These are phyloP conservation scores for Hirtodrosophila trivittata DNA, from an alignment of 2,888 invertebrate species.

Conservation along the genomic window DNA sequence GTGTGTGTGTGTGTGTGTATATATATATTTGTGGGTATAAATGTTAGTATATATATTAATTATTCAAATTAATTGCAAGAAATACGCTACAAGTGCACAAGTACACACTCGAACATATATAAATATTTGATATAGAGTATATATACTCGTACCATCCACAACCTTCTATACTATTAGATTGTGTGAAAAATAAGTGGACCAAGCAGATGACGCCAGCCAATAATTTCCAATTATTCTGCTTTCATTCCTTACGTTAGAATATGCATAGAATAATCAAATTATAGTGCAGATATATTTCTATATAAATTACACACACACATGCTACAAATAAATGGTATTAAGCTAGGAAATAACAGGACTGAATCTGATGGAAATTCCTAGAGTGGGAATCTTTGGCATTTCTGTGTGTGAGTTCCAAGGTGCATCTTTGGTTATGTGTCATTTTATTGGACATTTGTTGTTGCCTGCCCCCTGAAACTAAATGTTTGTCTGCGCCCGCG, in stretches of 20 bases:
- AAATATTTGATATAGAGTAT: constrained; percentile 17
- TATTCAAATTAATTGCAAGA: constrained; percentile 73
- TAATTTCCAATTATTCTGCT: constrained; percentile 1
- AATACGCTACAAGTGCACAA: constrained; percentile 52
- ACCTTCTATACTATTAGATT: constrained; percentile 41
- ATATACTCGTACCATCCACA: constrained; percentile 5
- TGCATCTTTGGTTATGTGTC: constrained; percentile 28
- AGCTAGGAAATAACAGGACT: no score
- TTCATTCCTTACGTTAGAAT: background rate
- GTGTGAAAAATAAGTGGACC: constrained; percentile 23
- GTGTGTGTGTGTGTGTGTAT: constrained; percentile 18
- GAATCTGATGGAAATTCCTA: no score
- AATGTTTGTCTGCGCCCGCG: constrained; percentile 29
- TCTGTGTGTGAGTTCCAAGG: constrained; percentile 4
- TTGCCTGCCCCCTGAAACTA: constrained; percentile 10
- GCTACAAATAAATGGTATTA: background rate
- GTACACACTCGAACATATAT: constrained; percentile 4
- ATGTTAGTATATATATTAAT: constrained; percentile 65
- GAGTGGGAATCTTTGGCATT: background rate
- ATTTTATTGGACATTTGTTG: constrained; percentile 40
- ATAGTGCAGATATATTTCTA: constrained; percentile 18
- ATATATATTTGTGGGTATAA: constrained; percentile 27
- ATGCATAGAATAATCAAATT: constrained; percentile 7
- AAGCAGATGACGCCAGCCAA: constrained; percentile 21
- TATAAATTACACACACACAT: no score